Evolutionary conservation across 2,888 invertebrate species (phyloP).

Genomic region (Chalcis sispes): DNA sequence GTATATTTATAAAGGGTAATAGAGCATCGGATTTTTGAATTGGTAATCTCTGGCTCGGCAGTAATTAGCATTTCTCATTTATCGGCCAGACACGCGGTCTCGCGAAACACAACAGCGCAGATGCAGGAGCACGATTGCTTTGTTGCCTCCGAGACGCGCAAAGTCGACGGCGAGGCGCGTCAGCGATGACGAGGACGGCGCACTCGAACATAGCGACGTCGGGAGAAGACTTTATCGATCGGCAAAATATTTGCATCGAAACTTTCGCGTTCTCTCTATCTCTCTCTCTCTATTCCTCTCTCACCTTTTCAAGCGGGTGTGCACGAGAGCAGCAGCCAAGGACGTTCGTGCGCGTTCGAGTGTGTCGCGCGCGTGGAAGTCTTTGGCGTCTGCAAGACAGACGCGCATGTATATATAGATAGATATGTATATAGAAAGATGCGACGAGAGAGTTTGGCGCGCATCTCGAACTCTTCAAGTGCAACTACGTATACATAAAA

Average conservation of each 20-base stretch:
- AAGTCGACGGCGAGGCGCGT: too few relatives aligned
- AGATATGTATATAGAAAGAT: too few relatives aligned
- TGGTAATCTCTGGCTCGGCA: constrained; percentile 62
- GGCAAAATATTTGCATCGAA: constrained; percentile 66
- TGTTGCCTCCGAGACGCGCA: background rate
- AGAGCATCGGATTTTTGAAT: constrained; percentile 59
- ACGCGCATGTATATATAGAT: background rate
- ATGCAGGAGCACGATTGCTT: too few relatives aligned
- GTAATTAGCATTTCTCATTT: constrained; percentile 57
- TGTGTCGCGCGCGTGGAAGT: constrained; percentile 31
- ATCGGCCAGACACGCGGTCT: background rate
- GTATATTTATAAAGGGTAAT: background rate
- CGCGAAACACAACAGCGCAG: constrained; percentile 46
- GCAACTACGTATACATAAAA: too few relatives aligned
- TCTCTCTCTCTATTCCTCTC: too few relatives aligned
- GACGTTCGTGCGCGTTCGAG: constrained; percentile 19
- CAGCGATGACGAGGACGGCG: too few relatives aligned
- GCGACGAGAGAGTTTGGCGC: too few relatives aligned
- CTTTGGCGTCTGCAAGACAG: background rate
- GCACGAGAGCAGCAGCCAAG: constrained; percentile 2
- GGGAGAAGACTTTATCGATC: constrained; percentile 60
- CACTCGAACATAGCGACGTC: too few relatives aligned
- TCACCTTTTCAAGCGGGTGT: too few relatives aligned
- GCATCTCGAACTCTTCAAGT: too few relatives aligned
- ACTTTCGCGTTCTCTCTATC: too few relatives aligned